Conservation (phyloP, 1,140 invertebrate genomes). For the Apis dorsata region DNA sequence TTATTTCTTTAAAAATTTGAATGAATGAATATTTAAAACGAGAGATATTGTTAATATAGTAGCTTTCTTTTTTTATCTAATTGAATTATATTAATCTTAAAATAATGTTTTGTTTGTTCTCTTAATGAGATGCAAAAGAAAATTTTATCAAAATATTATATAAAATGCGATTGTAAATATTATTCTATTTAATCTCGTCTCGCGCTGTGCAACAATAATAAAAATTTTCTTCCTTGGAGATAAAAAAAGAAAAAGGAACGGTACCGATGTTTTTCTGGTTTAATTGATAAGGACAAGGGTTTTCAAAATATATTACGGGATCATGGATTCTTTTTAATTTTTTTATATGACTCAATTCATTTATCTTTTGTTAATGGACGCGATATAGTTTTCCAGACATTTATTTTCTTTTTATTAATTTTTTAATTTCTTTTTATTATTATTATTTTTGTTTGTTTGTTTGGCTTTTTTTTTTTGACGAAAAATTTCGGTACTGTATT, state of each 20-base stretch:
- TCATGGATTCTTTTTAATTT: background rate
- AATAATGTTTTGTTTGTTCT: background rate
- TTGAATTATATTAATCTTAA: background rate
- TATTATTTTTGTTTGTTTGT: background rate
- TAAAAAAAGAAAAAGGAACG: background rate
- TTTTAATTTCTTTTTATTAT: background rate
- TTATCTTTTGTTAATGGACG: background rate
- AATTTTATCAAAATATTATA: background rate
- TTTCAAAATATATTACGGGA: background rate
- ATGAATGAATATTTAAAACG: constrained; percentile 3
- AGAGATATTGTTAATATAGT: background rate
- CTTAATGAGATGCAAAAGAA: background rate
- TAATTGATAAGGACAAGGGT: background rate
- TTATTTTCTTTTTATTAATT: background rate
- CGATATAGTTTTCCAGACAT: background rate
- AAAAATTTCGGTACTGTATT: background rate
- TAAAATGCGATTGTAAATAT: background rate
- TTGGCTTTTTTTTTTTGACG: background rate
- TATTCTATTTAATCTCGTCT: constrained; percentile 5
- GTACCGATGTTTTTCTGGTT: constrained; percentile 1
- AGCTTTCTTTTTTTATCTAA: background rate
- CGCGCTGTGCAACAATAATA: background rate
- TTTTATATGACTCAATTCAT: background rate
- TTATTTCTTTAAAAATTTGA: background rate
- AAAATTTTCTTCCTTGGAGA: background rate